phyloP scores from a whole-genome alignment of 1,140 invertebrate species.

The Diachasma alloeum region DNA sequence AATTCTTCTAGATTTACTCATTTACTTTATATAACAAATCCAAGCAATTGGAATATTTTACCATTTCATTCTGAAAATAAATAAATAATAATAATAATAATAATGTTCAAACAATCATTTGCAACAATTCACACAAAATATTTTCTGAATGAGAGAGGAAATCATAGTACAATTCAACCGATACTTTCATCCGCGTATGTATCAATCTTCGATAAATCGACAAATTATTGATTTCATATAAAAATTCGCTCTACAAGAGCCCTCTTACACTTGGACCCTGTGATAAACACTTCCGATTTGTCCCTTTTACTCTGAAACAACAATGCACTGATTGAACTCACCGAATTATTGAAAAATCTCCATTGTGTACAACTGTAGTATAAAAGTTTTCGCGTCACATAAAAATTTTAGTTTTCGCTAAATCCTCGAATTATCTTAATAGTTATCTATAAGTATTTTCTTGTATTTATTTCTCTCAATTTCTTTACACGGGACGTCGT shows the following conservation, averaged over 20 bases:
- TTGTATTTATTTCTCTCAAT: neutral
- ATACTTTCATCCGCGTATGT: neutral
- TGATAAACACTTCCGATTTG: neutral
- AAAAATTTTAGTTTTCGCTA: neutral
- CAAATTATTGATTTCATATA: neutral
- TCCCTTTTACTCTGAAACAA: neutral
- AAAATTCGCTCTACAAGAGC: neutral
- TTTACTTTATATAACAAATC: too few relatives aligned
- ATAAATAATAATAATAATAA: neutral
- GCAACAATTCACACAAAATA: neutral
- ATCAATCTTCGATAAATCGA: neutral
- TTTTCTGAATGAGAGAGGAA: neutral
- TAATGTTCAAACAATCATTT: neutral
- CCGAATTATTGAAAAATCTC: neutral
- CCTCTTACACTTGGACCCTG: neutral
- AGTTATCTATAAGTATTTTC: neutral
- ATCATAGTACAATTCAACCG: neutral
- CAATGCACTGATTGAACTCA: neutral
- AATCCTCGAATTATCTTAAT: neutral
- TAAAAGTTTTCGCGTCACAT: conserved; percentile 3
- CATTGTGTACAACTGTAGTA: neutral
- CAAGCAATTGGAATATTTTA: too few relatives aligned
- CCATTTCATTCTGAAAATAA: neutral
- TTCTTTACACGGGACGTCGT: conserved; percentile 11
- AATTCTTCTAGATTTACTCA: too few relatives aligned